Base-by-base conservation (phyloP, 2,888 invertebrate species). In the Vanessa cardui region DNA sequence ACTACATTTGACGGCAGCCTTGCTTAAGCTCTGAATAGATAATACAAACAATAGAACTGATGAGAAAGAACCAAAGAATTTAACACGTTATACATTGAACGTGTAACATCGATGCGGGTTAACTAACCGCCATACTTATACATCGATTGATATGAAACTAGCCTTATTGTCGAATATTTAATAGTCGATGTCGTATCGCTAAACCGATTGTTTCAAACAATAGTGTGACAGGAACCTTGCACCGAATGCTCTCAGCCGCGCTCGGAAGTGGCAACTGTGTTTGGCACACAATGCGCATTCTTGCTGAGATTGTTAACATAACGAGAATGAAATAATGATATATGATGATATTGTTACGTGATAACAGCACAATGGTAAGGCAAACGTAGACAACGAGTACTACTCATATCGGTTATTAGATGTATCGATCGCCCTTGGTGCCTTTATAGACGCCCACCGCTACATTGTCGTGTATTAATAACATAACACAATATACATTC, bases 211-310 rank as follows among this genome's bases (percentile, higher is more conserved):
- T 45, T 45, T 62, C n/a, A 62, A 72, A 76, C 76, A 76, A 76
- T 77, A 68, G 74, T 67, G 49, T 64, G 72, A 72, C 73, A 76
- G 74, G 70, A 75, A 74, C 78, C 72, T 76, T 76, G 76, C 73
- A 71, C 72, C 47, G 72, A 68, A 71, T 76, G 72, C 77, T 73
- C 66, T 69, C 71, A 63, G 71, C 70, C 62, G 70, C 68, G 73
- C 70, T 84, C 83, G 85, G 86, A 86, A 87, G 85, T 84, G 75
- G 77, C 77, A 77, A 71, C 75, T 64, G 72, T 73, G 72, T 75
- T 73, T 73, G 69, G 74, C 70, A 80, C 77, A 83, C 84, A 86
- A 86, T 86, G 79, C 78, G 77, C 83, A 85, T 86, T 86, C 81
- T 82, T 82, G 72, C 69, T 62, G 72, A 52, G 61, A 72, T 63